Conservation (phyloP, 2,888 invertebrate genomes). For the Smittia sp. region DNA sequence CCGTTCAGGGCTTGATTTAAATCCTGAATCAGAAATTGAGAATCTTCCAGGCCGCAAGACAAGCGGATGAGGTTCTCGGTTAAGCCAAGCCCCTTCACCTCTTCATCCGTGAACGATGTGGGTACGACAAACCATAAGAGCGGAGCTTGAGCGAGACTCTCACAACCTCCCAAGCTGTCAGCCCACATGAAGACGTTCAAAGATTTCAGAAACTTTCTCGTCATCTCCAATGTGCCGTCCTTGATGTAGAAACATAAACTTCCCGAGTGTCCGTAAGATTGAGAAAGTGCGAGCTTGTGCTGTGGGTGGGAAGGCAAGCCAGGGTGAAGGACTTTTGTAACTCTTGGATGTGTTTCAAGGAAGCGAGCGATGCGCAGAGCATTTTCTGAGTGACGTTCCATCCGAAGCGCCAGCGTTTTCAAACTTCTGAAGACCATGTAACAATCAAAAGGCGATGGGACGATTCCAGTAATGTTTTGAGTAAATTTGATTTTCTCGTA, state of each 20-base stretch:
- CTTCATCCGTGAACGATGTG: constrained; percentile 23
- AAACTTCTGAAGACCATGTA: constrained; percentile 81
- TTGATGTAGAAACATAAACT: constrained; percentile 80
- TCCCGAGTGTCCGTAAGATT: constrained; percentile 79
- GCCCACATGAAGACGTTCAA: constrained; percentile 77
- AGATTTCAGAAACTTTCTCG: constrained; percentile 65
- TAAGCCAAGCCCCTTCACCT: constrained; percentile 24
- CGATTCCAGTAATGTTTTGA: constrained; percentile 84
- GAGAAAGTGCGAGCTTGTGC: constrained; percentile 68
- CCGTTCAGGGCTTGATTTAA: constrained; percentile 41
- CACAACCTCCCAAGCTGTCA: constrained; percentile 87
- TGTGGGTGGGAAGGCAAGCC: constrained; percentile 77
- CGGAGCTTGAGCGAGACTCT: constrained; percentile 86
- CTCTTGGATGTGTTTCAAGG: constrained; percentile 70
- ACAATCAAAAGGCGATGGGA: constrained; percentile 92
- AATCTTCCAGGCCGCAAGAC: constrained; percentile 24
- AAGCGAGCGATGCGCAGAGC: constrained; percentile 71
- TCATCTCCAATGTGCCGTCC: constrained; percentile 64
- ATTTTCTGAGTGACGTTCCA: constrained; percentile 78
- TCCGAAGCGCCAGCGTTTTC: constrained; percentile 82
- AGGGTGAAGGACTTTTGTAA: constrained; percentile 74
- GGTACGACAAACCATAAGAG: constrained; percentile 47
- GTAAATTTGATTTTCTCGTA: constrained; percentile 69
- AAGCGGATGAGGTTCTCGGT: constrained; percentile 27
- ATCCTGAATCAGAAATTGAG: constrained; percentile 28